A percentile compares a stretch with the other conserved stretches of the same genome.
These are phyloP conservation scores for Sclerodermus sp. DNA, from an alignment of 2,888 invertebrate species.

Conservation along the genomic window DNA sequence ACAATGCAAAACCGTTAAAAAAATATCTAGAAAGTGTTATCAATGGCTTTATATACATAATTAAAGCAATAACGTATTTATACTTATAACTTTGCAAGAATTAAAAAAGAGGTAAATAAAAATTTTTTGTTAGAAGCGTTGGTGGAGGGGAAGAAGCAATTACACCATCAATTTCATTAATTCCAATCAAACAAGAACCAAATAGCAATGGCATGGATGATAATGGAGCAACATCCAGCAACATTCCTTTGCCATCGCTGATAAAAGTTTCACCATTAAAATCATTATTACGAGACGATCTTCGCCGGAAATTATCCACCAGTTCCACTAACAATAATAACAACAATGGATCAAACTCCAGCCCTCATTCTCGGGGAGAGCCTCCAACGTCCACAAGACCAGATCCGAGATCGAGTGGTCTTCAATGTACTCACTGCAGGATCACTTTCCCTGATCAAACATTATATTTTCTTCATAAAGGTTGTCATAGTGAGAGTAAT, in stretches of 20 bases:
- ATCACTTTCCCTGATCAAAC: conserved; percentile 93
- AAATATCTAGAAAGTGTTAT: neutral
- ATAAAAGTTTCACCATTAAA: conserved; percentile 85
- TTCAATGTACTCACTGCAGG: conserved; percentile 88
- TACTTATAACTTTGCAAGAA: too few relatives aligned
- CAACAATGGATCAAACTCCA: conserved; percentile 38
- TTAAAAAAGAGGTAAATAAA: too few relatives aligned
- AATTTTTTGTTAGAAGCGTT: conserved; percentile 52
- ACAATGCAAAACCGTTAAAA: too few relatives aligned
- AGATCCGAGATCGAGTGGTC: conserved; percentile 63
- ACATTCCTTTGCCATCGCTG: conserved; percentile 68
- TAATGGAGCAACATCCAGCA: conserved; percentile 66
- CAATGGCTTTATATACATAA: neutral
- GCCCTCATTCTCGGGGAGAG: conserved; percentile 58
- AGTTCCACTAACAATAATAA: conserved; percentile 37
- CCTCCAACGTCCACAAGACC: conserved; percentile 70
- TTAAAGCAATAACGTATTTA: neutral
- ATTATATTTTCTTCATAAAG: conserved; percentile 95
- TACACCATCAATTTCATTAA: conserved; percentile 82
- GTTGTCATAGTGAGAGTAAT: conserved; percentile 95
- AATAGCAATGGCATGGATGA: conserved; percentile 60
- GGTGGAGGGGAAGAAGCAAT: conserved; percentile 63
- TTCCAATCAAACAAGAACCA: conserved; percentile 74
- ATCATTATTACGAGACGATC: conserved; percentile 80
- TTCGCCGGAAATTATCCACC: conserved; percentile 78